phyloP scores from a whole-genome alignment of 2,888 invertebrate genomes.

The Spodoptera picta region DNA sequence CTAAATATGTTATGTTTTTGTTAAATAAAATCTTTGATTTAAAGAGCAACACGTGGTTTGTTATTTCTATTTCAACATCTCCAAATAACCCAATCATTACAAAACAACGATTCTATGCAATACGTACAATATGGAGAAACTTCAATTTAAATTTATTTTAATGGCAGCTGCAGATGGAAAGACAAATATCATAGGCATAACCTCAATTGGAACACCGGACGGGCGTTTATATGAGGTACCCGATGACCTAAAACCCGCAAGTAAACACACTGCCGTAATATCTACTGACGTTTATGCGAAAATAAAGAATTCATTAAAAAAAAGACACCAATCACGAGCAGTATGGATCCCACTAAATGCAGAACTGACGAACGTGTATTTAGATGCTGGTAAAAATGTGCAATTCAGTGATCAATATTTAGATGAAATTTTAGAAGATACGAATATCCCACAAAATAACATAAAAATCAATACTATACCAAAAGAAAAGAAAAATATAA shows the following conservation, averaged over 20 bases:
- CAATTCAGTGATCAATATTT: constrained; percentile 2
- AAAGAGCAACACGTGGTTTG: no score
- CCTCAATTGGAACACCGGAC: constrained; percentile 1
- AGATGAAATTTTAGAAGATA: background rate
- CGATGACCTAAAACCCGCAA: background rate
- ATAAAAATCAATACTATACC: background rate
- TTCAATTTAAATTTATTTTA: background rate
- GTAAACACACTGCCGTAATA: background rate
- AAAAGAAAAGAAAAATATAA: background rate
- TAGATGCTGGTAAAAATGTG: no score
- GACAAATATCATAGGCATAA: background rate
- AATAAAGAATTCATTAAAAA: background rate
- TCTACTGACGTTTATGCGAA: background rate
- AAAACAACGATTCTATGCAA: no score
- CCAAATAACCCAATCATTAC: no score
- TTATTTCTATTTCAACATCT: no score
- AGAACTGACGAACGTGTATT: no score
- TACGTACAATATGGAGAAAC: background rate
- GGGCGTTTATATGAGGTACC: background rate
- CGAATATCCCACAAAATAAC: no score
- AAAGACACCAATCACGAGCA: background rate
- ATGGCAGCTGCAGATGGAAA: background rate
- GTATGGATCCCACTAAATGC: background rate
- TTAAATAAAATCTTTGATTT: no score
- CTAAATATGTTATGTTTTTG: no score